Evolutionary conservation across 1,140 invertebrate genomes (phyloP).

Genomic region (Hylaeus anthracinus): DNA sequence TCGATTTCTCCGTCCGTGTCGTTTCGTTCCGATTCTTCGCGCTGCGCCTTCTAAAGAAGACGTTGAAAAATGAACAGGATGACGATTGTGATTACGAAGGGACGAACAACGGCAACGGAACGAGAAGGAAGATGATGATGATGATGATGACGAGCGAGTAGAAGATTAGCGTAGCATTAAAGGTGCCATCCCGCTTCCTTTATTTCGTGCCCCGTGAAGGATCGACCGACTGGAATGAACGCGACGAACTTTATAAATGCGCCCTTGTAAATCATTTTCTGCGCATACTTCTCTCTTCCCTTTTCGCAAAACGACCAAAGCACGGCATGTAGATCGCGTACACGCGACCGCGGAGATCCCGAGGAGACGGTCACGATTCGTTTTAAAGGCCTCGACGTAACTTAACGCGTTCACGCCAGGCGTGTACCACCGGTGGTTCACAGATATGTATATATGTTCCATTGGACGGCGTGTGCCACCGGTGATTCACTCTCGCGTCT

Average conservation of each 20-base stretch:
- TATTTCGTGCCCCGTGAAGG: conserved; percentile 41
- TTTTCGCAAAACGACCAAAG: not conserved
- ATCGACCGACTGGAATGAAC: conserved; percentile 44
- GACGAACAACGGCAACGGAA: conserved; percentile 27
- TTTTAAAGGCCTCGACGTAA: too few species aligned
- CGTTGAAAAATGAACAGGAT: conserved; percentile 76
- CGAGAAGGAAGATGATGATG: conserved; percentile 48
- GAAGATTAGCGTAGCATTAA: conserved; percentile 67
- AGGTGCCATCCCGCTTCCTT: conserved; percentile 60
- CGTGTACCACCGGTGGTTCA: too few species aligned
- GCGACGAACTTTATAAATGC: conserved; percentile 55
- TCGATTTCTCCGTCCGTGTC: conserved; percentile 36
- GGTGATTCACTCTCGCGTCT: too few species aligned
- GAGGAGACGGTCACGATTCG: too few species aligned
- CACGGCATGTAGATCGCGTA: too few species aligned
- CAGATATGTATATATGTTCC: too few species aligned
- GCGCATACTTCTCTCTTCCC: not conserved
- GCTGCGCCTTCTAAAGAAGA: conserved; percentile 69
- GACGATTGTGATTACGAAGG: conserved; percentile 74
- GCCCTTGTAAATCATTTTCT: conserved; percentile 54
- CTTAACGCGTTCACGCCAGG: too few species aligned
- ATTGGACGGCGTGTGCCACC: too few species aligned
- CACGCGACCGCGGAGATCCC: too few species aligned
- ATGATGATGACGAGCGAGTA: conserved; percentile 66
- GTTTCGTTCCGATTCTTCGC: conserved; percentile 60